A percentile compares a stretch with the other conserved stretches of the same genome.
Conservation (phyloP, 2,888 invertebrate genomes). For the Cephus pygmeus region DNA sequence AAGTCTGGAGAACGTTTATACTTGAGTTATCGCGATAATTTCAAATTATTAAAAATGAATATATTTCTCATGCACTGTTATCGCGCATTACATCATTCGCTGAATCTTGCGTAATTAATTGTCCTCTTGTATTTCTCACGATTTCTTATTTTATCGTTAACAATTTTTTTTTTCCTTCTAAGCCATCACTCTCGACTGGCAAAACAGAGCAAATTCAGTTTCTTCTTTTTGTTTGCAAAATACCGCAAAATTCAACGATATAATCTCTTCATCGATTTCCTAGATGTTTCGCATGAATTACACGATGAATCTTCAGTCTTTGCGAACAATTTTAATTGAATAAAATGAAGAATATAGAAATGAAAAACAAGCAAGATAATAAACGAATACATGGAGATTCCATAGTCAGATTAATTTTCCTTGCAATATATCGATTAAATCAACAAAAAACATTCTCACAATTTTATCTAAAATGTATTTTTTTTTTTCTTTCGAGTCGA, state of each 20-base stretch:
- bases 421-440: neutral
- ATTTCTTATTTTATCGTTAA: neutral
- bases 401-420: neutral
- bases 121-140: neutral
- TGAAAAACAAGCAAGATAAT: neutral
- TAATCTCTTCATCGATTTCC: neutral
- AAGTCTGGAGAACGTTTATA: neutral
- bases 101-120: neutral
- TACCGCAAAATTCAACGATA: neutral
- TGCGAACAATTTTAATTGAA: neutral
- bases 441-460: neutral
- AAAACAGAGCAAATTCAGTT: neutral
- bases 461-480: neutral
- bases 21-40: slow-evolving; percentile 28
- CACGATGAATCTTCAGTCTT: neutral
- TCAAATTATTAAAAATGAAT: slow-evolving; percentile 56
- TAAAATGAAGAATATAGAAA: neutral
- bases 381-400: neutral
- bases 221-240: neutral
- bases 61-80: slow-evolving; percentile 44
- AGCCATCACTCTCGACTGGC: neutral
- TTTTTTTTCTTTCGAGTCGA: neutral
- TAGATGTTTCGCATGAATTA: neutral
- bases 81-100: slow-evolving; percentile 35
- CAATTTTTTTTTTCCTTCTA: neutral